Conservation (phyloP, 2,888 invertebrate species). For the Monoplex corrugatus region DNA sequence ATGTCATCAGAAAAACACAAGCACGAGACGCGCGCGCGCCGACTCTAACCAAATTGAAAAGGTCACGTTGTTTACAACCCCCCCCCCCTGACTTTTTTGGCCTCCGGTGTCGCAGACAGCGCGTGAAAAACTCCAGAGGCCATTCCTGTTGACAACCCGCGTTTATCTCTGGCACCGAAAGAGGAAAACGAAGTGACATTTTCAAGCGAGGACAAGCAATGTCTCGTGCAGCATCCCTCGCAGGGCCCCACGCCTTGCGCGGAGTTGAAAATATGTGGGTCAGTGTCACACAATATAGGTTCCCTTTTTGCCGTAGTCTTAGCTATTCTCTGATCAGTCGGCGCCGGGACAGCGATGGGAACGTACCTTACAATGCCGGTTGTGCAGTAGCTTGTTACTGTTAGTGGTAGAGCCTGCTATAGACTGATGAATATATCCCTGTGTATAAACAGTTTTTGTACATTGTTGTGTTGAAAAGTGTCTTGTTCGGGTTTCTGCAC, state of each 20-base stretch:
- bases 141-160: background rate
- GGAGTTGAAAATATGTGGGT: slow-evolving; percentile 44
- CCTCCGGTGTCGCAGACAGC: background rate
- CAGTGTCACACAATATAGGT: slow-evolving; percentile 51
- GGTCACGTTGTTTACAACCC: slow-evolving; percentile 7
- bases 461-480: too few relatives aligned
- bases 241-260: slow-evolving; percentile 34
- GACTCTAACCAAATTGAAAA: background rate
- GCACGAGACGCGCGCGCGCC: background rate
- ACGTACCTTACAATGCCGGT: background rate
- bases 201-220: background rate
- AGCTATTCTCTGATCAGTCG: background rate
- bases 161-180: background rate
- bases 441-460: too few relatives aligned
- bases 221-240: slow-evolving; percentile 28
- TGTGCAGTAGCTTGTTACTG: slow-evolving; percentile 8
- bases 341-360: background rate
- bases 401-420: background rate
- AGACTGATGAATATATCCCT: too few relatives aligned
- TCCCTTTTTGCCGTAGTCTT: background rate
- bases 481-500: too few relatives aligned
- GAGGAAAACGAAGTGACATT: background rate
- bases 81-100: background rate
- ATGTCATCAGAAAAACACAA: background rate
- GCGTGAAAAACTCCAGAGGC: background rate